Evolutionary conservation across 1,140 invertebrate genomes (phyloP).

Genomic region (Cyrtorhinus lividipennis): DNA sequence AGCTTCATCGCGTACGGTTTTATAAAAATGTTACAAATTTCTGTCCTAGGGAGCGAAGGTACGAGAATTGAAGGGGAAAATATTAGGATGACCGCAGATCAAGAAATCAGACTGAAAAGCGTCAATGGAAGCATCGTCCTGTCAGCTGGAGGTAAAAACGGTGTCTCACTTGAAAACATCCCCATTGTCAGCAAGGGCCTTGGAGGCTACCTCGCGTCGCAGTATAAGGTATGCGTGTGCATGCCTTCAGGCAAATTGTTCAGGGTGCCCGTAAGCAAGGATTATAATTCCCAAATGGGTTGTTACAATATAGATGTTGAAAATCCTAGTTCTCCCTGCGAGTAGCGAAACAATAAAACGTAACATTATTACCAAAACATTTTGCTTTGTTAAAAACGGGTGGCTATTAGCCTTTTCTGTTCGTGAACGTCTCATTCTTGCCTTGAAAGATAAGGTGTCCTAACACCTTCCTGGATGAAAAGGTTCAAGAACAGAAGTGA

Average conservation of each 20-base stretch:
- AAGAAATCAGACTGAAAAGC: constrained; percentile 61
- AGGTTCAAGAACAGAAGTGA: too few relatives aligned
- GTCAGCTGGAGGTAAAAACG: constrained; percentile 44
- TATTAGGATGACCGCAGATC: constrained; percentile 54
- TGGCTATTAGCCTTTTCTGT: too few relatives aligned
- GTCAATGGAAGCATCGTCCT: constrained; percentile 62
- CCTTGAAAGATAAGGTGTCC: too few relatives aligned
- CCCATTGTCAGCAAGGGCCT: constrained; percentile 48
- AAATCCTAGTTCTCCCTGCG: too few relatives aligned
- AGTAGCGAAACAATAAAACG: too few relatives aligned
- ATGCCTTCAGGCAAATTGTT: constrained; percentile 75
- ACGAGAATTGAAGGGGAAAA: constrained; percentile 40
- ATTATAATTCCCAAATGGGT: constrained; percentile 29
- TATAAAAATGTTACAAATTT: too few relatives aligned
- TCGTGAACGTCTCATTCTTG: too few relatives aligned
- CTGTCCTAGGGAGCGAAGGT: constrained; percentile 31
- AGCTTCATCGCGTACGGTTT: too few relatives aligned
- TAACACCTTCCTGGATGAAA: too few relatives aligned
- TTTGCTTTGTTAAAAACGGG: too few relatives aligned
- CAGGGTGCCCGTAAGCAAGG: constrained; percentile 47
- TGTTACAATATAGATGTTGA: constrained; percentile 25
- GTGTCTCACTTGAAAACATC: constrained; percentile 54
- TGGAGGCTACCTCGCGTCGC: constrained; percentile 31
- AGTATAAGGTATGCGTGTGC: constrained; percentile 75
- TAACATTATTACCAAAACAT: too few relatives aligned